Evolutionary conservation across 1,140 invertebrate species (phyloP).

Genomic region (Campoletis sonorensis): DNA sequence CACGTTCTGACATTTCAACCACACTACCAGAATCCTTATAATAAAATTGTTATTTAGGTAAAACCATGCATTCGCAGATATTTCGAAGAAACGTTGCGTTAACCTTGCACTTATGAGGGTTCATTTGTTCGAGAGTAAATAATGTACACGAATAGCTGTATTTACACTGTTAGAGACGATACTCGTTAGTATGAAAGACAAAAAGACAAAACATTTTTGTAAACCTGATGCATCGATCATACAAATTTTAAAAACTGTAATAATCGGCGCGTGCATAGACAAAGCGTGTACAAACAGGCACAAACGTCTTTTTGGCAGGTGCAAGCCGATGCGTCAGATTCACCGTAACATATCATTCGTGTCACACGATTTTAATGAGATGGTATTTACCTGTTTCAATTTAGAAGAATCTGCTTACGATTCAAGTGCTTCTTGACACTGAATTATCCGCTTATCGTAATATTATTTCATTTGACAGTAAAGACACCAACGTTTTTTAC

Average conservation of each 20-base stretch:
- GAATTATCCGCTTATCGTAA: not conserved
- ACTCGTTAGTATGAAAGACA: not conserved
- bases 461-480: not conserved
- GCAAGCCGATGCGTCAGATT: not conserved
- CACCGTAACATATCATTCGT: not conserved
- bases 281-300: not conserved
- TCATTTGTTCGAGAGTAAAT: not conserved
- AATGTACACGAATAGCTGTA: not conserved
- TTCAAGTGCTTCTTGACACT: not conserved
- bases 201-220: not conserved
- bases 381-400: not conserved
- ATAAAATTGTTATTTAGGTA: not conserved
- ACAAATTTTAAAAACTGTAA: not conserved
- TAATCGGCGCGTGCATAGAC: not conserved
- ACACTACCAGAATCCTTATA: not conserved
- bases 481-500: not conserved
- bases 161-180: not conserved
- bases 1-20: not conserved
- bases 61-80: slow-evolving; percentile 44
- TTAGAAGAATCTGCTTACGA: not conserved
- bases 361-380: not conserved
- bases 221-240: not conserved
- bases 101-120: not conserved
- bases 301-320: not conserved
- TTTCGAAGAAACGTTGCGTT: not conserved